Evolutionary conservation across 2,888 invertebrate species (phyloP).

Genomic region (Drosophila austrosaltans): DNA sequence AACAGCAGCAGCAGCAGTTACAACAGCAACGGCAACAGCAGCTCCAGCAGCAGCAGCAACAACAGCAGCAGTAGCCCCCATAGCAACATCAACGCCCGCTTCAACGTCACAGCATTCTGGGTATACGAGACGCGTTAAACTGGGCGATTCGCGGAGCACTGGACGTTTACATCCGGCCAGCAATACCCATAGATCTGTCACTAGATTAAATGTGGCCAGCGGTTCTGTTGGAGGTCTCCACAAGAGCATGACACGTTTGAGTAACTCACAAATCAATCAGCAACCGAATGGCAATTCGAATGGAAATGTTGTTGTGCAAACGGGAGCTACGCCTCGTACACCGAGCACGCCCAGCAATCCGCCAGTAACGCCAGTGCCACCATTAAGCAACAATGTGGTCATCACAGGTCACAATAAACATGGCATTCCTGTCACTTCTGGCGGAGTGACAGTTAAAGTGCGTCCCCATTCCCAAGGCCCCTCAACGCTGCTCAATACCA

Average conservation of each 20-base stretch:
- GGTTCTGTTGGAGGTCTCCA: constrained; percentile 91
- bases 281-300: constrained; percentile 83
- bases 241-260: constrained; percentile 92
- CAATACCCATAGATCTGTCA: constrained; percentile 91
- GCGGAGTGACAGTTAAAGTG: constrained; percentile 86
- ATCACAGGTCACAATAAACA: constrained; percentile 85
- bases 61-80: constrained; percentile 46
- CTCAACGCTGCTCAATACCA: constrained; percentile 82
- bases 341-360: constrained; percentile 72
- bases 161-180: constrained; percentile 88
- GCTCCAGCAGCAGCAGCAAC: constrained; percentile 38
- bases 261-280: constrained; percentile 90
- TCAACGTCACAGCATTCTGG: constrained; percentile 80
- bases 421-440: constrained; percentile 84
- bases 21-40: constrained; percentile 28
- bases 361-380: constrained; percentile 83
- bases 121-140: constrained; percentile 87
- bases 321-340: constrained; percentile 75
- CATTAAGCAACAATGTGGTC: constrained; percentile 84
- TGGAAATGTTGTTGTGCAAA: constrained; percentile 81
- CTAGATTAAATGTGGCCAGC: constrained; percentile 89
- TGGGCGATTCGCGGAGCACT: constrained; percentile 90
- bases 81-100: constrained; percentile 64
- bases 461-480: constrained; percentile 86
- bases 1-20: constrained; percentile 21